phyloP scores from a whole-genome alignment of 1,140 invertebrate species.

The Phymastichus coffea region DNA sequence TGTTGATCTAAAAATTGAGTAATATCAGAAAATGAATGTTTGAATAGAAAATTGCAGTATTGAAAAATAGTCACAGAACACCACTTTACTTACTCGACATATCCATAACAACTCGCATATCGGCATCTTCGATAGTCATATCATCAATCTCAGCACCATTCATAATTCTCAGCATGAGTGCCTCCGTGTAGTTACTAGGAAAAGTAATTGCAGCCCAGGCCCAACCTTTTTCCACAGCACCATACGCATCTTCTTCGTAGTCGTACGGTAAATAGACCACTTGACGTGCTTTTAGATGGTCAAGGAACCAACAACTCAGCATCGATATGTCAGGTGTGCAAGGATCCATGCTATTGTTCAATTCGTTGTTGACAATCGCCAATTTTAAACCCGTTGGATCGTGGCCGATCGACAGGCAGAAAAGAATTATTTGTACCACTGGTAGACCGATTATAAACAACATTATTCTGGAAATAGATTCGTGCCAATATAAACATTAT shows the following conservation, averaged over 20 bases:
- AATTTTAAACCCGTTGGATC: constrained; percentile 81
- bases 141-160: constrained; percentile 68
- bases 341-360: constrained; percentile 58
- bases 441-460: constrained; percentile 90
- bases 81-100: constrained; percentile 81
- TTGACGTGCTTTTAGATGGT: constrained; percentile 65
- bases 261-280: constrained; percentile 59
- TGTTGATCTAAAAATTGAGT: constrained; percentile 73
- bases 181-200: constrained; percentile 77
- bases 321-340: constrained; percentile 59
- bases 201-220: constrained; percentile 84
- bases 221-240: constrained; percentile 71
- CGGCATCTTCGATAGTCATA: constrained; percentile 70
- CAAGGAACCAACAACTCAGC: constrained; percentile 76
- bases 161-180: constrained; percentile 70
- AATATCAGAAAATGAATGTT: constrained; percentile 7
- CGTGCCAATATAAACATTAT: too few relatives aligned
- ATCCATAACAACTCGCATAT: constrained; percentile 79
- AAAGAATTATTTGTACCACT: constrained; percentile 88
- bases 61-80: neutral
- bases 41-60: constrained; percentile 5
- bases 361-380: constrained; percentile 84
- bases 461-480: constrained; percentile 75
- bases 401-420: constrained; percentile 91
- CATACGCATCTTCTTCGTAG: constrained; percentile 61